Conservation (phyloP, 2,113 vertebrate species). For the Charina bottae region DNA sequence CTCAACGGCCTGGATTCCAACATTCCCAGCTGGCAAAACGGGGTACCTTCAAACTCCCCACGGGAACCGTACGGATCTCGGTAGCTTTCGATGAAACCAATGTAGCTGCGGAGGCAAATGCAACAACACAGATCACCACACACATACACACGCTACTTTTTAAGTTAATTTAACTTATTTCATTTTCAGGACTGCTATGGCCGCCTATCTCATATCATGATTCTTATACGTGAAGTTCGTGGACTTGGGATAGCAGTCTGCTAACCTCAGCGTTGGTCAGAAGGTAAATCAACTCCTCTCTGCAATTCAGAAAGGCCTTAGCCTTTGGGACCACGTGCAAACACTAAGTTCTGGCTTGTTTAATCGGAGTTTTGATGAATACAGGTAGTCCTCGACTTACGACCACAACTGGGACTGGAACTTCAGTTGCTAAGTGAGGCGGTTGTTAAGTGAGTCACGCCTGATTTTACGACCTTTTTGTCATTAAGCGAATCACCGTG, state of each 20-base stretch:
- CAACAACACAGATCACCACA: neutral
- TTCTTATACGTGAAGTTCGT: too few species aligned
- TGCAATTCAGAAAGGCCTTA: too few species aligned
- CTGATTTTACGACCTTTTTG: too few species aligned
- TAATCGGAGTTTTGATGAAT: too few species aligned
- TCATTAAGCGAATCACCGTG: neutral
- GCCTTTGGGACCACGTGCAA: too few species aligned
- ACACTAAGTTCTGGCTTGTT: too few species aligned
- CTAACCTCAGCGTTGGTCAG: too few species aligned
- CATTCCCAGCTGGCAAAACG: neutral
- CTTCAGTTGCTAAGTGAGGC: neutral
- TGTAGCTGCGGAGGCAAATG: conserved; percentile 77
- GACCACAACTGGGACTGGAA: neutral
- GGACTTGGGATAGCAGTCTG: too few species aligned
- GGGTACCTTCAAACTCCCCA: conserved; percentile 91
- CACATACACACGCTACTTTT: neutral
- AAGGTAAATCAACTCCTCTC: too few species aligned
- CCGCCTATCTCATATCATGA: too few species aligned
- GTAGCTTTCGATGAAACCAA: conserved; percentile 94
- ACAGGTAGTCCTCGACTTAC: neutral
- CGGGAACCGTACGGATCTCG: conserved; percentile 91
- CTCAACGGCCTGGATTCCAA: neutral
- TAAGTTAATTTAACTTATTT: neutral
- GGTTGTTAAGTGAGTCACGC: neutral
- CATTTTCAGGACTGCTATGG: neutral